Evolutionary conservation across 1,140 invertebrate genomes (phyloP).

Genomic region (Drosophila obscura): DNA sequence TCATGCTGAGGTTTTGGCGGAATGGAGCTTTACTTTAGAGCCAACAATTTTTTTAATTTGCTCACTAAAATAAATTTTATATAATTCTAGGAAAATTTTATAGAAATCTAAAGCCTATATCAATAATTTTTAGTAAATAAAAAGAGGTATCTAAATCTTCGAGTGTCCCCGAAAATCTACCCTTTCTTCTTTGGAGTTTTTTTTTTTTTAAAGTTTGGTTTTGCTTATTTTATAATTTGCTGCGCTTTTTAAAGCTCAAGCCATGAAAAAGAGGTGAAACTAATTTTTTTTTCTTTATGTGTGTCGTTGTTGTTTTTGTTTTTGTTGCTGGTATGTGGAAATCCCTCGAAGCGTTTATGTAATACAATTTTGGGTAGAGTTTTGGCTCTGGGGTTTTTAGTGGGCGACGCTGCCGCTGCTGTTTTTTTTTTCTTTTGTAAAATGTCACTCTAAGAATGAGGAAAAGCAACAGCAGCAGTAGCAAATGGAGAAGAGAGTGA

Average conservation of each 20-base stretch:
- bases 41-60: no score
- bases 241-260: slow-evolving; percentile 73
- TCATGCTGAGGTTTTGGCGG: no score
- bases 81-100: no score
- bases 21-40: no score
- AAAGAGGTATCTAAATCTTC: no score
- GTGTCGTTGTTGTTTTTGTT: slow-evolving; percentile 26
- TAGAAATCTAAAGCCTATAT: no score
- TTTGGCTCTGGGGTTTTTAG: no score
- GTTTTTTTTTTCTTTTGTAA: slow-evolving; percentile 26
- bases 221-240: slow-evolving; percentile 75
- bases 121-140: no score
- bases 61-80: no score
- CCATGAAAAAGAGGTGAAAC: slow-evolving; percentile 78
- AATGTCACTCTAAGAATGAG: slow-evolving; percentile 45
- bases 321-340: slow-evolving; percentile 33
- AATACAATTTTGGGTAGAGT: slow-evolving; percentile 22
- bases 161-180: no score
- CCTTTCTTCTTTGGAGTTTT: slow-evolving; percentile 15
- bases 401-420: slow-evolving; percentile 3
- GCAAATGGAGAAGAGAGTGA: no score
- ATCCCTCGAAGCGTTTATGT: slow-evolving; percentile 47
- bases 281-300: slow-evolving; percentile 53
- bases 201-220: slow-evolving; percentile 27
- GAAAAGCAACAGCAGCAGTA: slow-evolving; percentile 1